phyloP scores from a whole-genome alignment of 2,888 invertebrate genomes.

The Laothoe populi region DNA sequence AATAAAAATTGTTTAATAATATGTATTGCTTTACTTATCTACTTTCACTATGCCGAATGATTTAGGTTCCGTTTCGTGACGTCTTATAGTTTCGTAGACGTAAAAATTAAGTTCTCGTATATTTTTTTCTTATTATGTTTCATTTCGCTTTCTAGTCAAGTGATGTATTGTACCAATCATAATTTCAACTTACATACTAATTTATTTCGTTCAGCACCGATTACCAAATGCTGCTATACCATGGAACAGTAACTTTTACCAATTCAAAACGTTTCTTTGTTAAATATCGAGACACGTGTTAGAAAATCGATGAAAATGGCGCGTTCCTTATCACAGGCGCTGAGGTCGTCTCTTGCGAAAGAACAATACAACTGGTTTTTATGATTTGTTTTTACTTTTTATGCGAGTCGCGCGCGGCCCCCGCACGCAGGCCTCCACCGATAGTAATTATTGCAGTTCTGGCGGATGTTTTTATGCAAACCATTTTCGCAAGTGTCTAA shows the following conservation, averaged over 20 bases:
- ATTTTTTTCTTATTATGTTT: constrained; percentile 51
- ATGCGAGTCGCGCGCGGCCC: constrained; percentile 46
- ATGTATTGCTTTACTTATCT: constrained; percentile 65
- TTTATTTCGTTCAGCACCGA: background rate
- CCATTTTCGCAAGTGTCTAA: constrained; percentile 35
- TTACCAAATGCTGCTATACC: background rate
- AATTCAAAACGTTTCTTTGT: constrained; percentile 53
- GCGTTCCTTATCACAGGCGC: constrained; percentile 66
- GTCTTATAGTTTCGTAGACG: constrained; percentile 57
- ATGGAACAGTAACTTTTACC: constrained; percentile 47
- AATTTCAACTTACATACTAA: background rate
- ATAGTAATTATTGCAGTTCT: constrained; percentile 42
- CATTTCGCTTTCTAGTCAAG: constrained; percentile 66
- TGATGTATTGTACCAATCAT: constrained; percentile 47
- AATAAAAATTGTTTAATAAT: constrained; percentile 59
- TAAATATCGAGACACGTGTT: constrained; percentile 56
- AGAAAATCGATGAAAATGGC: constrained; percentile 65
- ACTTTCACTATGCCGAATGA: constrained; percentile 74
- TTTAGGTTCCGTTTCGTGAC: constrained; percentile 72
- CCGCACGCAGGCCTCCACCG: constrained; percentile 47
- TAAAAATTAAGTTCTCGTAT: constrained; percentile 55
- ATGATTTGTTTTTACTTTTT: constrained; percentile 75
- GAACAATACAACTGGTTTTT: constrained; percentile 81
- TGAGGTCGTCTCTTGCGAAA: constrained; percentile 66
- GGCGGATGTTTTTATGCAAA: constrained; percentile 61